Base-by-base conservation (phyloP, 92 coral and sea anemone species). In the Palythoa heliodiscus region DNA sequence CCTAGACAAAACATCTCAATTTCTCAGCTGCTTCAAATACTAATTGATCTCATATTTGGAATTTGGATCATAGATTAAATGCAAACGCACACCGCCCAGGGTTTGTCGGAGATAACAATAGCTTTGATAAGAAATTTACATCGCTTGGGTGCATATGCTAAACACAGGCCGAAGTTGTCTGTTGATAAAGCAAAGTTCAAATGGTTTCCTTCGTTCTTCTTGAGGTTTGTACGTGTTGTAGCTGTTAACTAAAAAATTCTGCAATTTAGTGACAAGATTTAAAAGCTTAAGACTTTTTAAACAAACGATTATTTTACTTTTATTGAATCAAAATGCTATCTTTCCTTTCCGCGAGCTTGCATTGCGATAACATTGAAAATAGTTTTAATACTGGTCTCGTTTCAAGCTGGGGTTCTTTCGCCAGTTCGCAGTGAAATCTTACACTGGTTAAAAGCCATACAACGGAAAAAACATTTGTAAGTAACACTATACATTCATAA, bases 81-180 rank as follows among this genome's bases (percentile, higher is more conserved):
- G n/a, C 39, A 54, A 76, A 76, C 55, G n/a, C 60, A 75, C 11
- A 37, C 40, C 19, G 58, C 58, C 78, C 12, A 52, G 48, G 61
- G 58, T 76, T 76, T 76, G 20, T 25, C 67, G 5, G 76, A 76
- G 68, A 76, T 76, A 76, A 52, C 67, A 54, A 53, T 76, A 76
- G 5, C 8, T 76, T 76, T 76, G 81, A 76, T 76, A 76, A 25
- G 81, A 24, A 25, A 76, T 53, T n/a, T 53, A 76, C 13, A n/a
- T 53, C 23, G 81, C 19, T 54, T 76, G 61, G 24, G 24, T 76
- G 67, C 68, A 29, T 15, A 10, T 24, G 15, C 53, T 39, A 14
- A 43, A 9, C 37, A 19, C 60, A 53, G 80, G 22, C 25, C 3
- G 66, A 29, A 16, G 22, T 29, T 53, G 61, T 25, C 64, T 14